These are phyloP conservation scores for Enchytraeus crypticus DNA, from an alignment of 2,888 invertebrate genomes.

Conservation along the genomic window DNA sequence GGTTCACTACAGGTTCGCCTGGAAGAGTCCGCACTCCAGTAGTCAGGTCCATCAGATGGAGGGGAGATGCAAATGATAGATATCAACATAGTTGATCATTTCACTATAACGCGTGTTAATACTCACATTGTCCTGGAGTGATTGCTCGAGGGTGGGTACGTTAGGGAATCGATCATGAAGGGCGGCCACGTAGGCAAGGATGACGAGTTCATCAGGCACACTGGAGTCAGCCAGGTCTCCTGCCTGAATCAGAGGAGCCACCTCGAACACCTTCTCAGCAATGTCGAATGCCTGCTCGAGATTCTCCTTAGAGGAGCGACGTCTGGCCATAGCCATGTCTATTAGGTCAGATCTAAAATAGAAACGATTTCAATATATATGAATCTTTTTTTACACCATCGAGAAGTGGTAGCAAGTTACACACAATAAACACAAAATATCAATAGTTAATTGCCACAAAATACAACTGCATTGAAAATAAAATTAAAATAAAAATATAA, in stretches of 20 bases:
- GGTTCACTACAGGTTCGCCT: too few species aligned
- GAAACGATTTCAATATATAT: not conserved
- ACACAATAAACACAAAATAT: too few species aligned
- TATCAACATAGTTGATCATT: too few species aligned
- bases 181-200: constrained; percentile 98
- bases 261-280: constrained; percentile 94
- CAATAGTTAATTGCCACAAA: too few species aligned
- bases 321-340: constrained; percentile 55
- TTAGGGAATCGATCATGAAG: constrained; percentile 95
- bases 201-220: constrained; percentile 96
- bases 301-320: constrained; percentile 78
- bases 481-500: too few species aligned
- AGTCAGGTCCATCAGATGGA: too few species aligned
- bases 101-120: too few species aligned
- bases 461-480: too few species aligned
- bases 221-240: constrained; percentile 87
- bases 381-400: too few species aligned
- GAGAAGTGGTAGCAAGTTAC: too few species aligned
- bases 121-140: constrained; percentile 45
- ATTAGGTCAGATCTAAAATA: constrained; percentile 64
- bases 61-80: too few species aligned
- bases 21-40: too few species aligned
- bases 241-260: constrained; percentile 89
- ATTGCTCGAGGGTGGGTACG: constrained; percentile 44
- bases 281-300: constrained; percentile 91